A percentile compares a stretch with the other conserved stretches of the same genome.
Conservation (phyloP, 1,140 invertebrate species). For the Drosophila quadrilineata region DNA sequence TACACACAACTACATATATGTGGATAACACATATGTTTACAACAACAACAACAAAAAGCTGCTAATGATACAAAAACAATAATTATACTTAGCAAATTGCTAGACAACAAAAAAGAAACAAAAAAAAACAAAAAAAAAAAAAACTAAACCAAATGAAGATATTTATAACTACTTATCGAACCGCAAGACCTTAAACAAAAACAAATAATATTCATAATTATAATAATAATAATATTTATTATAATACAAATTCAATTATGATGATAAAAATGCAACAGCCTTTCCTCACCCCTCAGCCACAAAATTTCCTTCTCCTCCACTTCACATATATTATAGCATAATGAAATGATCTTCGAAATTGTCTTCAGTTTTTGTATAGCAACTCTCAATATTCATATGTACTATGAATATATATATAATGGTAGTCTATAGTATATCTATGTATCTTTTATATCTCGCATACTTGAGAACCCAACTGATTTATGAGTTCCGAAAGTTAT, state of each 20-base stretch:
- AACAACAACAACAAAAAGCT: constrained; percentile 56
- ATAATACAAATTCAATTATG: too few relatives aligned
- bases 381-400: constrained; percentile 34
- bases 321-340: constrained; percentile 23
- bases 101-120: constrained; percentile 41
- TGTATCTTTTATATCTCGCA: constrained; percentile 23
- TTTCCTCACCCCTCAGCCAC: too few relatives aligned
- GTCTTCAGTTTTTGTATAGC: constrained; percentile 28
- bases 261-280: too few relatives aligned
- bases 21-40: constrained; percentile 48
- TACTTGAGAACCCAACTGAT: constrained; percentile 27
- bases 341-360: constrained; percentile 26
- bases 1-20: constrained; percentile 51
- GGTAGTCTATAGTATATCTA: constrained; percentile 3
- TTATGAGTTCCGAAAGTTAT: constrained; percentile 42
- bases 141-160: constrained; percentile 9
- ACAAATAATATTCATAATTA: background rate
- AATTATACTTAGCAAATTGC: constrained; percentile 72
- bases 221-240: too few relatives aligned
- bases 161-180: constrained; percentile 1
- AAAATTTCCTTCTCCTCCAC: too few relatives aligned
- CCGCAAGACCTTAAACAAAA: background rate
- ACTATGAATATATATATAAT: constrained; percentile 14
- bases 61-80: constrained; percentile 79
- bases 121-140: constrained; percentile 24